Conservation (phyloP, 2,113 vertebrate species). For the Antennarius striatus region DNA sequence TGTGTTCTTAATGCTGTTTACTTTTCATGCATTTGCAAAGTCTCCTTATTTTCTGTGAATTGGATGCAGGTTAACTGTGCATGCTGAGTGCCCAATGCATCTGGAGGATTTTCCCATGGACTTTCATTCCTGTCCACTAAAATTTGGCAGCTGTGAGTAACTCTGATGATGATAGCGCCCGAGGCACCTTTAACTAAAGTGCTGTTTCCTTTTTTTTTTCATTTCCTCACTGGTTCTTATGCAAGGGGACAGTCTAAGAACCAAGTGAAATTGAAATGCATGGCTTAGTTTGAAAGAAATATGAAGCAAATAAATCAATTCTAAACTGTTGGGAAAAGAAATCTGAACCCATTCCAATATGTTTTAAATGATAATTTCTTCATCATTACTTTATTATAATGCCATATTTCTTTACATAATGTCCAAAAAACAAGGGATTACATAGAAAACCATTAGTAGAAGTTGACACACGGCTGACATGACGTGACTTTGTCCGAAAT, state of each 20-base stretch:
- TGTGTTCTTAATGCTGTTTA: conserved; percentile 41
- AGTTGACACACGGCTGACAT: conserved; percentile 50
- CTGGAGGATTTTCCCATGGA: conserved; percentile 99
- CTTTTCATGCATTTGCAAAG: conserved; percentile 59
- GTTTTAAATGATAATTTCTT: neutral
- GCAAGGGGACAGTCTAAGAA: conserved; percentile 23
- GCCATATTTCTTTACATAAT: conserved; percentile 16
- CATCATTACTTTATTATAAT: conserved; percentile 1
- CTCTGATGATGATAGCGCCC: conserved; percentile 40
- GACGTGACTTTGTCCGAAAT: conserved; percentile 29
- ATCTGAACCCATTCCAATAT: conserved; percentile 42
- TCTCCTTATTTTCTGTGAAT: conserved; percentile 69
- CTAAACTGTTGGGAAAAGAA: conserved; percentile 14
- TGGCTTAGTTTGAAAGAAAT: conserved; percentile 24
- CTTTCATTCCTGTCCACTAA: conserved; percentile 96
- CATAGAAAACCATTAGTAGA: conserved; percentile 15
- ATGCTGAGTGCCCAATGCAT: conserved; percentile 99
- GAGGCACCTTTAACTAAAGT: conserved; percentile 49
- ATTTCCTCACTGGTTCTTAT: conserved; percentile 35
- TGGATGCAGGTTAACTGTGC: conserved; percentile 91
- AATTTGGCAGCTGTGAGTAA: conserved; percentile 99
- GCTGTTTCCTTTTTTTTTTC: conserved; percentile 28
- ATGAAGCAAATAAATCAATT: neutral
- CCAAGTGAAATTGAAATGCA: conserved; percentile 44
- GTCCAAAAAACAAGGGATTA: conserved; percentile 13